Conservation (phyloP, 2,888 invertebrate genomes). For the Fabriciana adippe region DNA sequence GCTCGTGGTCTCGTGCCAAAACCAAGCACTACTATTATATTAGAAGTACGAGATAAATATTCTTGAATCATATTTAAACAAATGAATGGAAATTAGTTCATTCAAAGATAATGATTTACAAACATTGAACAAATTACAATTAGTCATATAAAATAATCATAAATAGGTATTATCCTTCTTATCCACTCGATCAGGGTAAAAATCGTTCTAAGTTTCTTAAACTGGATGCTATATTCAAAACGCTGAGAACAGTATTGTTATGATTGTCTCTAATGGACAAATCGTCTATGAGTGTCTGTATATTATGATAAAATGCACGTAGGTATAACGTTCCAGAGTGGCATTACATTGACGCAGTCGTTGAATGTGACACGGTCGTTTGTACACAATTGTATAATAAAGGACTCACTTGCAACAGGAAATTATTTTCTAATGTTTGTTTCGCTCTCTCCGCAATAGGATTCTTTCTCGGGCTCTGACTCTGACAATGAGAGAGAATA, state of each 20-base stretch:
- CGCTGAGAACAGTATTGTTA: too few species aligned
- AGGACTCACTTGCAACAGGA: slow-evolving; percentile 79
- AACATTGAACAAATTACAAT: background rate
- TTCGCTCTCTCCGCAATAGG: slow-evolving; percentile 80
- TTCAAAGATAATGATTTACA: background rate
- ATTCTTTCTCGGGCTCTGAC: slow-evolving; percentile 79
- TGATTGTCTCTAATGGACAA: too few species aligned
- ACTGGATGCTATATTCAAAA: too few species aligned
- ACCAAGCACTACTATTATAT: slow-evolving; percentile 32
- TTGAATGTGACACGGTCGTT: slow-evolving; percentile 54
- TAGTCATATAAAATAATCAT: background rate
- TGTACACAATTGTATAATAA: slow-evolving; percentile 36
- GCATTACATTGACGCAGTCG: slow-evolving; percentile 20
- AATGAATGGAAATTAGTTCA: slow-evolving; percentile 25
- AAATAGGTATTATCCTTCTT: too few species aligned
- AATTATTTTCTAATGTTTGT: slow-evolving; percentile 79
- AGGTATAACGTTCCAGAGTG: slow-evolving; percentile 34
- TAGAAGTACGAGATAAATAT: slow-evolving; percentile 22
- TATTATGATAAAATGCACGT: background rate
- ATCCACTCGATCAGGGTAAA: too few species aligned
- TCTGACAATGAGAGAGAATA: slow-evolving; percentile 76
- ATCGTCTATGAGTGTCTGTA: background rate
- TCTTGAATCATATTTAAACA: slow-evolving; percentile 24
- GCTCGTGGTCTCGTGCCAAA: slow-evolving; percentile 31
- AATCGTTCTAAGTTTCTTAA: too few species aligned